Percentiles rank a stretch among this genome's conserved stretches.
Evolutionary conservation across 2,797 vertebrate genomes (phyloP).

Genomic region (Enteromius radiatus): DNA sequence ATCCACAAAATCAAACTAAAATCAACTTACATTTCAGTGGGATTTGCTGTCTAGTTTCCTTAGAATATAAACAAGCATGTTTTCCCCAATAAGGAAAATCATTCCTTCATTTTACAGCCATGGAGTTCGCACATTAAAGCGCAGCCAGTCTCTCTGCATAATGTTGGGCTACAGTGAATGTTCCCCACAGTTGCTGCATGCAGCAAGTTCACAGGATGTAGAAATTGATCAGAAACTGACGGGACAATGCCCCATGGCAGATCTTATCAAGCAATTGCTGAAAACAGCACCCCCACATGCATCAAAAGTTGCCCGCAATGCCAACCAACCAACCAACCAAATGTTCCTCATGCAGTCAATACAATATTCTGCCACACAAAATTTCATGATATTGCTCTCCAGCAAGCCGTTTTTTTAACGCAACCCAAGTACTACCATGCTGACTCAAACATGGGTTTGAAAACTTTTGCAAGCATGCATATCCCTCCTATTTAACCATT

Average conservation of each 20-base stretch:
- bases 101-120: conserved; percentile 44
- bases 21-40: conserved; percentile 73
- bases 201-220: conserved; percentile 74
- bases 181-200: conserved; percentile 68
- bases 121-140: conserved; percentile 35
- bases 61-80: conserved; percentile 60
- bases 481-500: conserved; percentile 35
- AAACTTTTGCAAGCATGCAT: conserved; percentile 24
- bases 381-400: neutral
- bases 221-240: conserved; percentile 78
- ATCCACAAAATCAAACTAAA: neutral
- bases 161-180: conserved; percentile 58
- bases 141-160: conserved; percentile 25
- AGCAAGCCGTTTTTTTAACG: neutral
- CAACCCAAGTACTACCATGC: neutral
- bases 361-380: conserved; percentile 53
- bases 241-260: conserved; percentile 76
- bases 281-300: conserved; percentile 65
- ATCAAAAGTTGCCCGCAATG: conserved; percentile 50
- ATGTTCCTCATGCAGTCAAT: conserved; percentile 64
- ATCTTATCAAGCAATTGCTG: conserved; percentile 74
- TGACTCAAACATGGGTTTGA: neutral
- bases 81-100: conserved; percentile 47
- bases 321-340: conserved; percentile 64
- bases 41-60: conserved; percentile 61